Percentiles rank a stretch among this genome's conserved stretches.
These are phyloP conservation scores for Melanotus villosus DNA, from an alignment of 2,888 invertebrate genomes.

Conservation along the genomic window DNA sequence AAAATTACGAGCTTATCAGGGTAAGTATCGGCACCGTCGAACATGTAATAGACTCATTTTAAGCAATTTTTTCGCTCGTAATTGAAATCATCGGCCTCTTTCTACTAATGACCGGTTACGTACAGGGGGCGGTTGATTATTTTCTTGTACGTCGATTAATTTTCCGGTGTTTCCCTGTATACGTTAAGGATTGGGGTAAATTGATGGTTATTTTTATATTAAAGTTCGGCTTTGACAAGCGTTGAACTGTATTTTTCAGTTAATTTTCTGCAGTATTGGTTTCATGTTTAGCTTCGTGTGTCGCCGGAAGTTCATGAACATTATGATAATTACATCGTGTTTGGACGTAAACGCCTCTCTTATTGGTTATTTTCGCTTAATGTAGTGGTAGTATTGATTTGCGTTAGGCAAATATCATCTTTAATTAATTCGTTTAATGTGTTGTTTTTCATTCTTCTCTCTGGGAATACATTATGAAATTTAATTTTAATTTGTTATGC, in stretches of 20 bases:
- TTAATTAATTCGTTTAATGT: constrained; percentile 23
- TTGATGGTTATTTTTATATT: neutral
- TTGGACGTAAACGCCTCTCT: constrained; percentile 10
- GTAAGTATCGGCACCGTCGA: neutral
- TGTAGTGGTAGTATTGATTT: constrained; percentile 9
- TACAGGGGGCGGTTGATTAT: neutral
- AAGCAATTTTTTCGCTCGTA: neutral
- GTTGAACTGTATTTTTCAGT: neutral
- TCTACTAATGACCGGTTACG: neutral
- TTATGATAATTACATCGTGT: constrained; percentile 15
- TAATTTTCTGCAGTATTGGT: constrained; percentile 17
- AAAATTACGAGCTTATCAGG: constrained; percentile 18
- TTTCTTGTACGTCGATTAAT: neutral
- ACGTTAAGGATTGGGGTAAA: neutral
- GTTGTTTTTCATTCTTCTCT: neutral
- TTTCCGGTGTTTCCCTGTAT: neutral
- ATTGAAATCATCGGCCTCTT: neutral
- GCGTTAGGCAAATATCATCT: constrained; percentile 15
- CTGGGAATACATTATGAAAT: neutral
- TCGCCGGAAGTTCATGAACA: constrained; percentile 6
- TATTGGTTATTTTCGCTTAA: constrained; percentile 3
- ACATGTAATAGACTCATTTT: constrained; percentile 23
- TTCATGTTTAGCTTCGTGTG: constrained; percentile 6
- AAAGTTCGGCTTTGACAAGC: constrained; percentile 14
- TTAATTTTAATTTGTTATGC: neutral